A percentile compares a stretch with the other conserved stretches of the same genome.
phyloP scores from a whole-genome alignment of 1,140 invertebrate genomes.

The Mylabris phalerata region DNA sequence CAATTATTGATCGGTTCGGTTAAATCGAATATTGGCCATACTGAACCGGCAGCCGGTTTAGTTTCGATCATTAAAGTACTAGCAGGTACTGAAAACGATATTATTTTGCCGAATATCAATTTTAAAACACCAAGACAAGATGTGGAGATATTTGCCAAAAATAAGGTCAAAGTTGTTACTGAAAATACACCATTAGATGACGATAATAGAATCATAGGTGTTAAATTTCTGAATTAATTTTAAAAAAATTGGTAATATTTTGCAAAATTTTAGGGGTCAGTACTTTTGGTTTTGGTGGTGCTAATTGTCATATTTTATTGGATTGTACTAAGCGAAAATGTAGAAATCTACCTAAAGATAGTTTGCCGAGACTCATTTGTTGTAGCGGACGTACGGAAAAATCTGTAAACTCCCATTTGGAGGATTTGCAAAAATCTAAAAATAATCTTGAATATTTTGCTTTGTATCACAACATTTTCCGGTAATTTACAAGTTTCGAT shows the following conservation, averaged over 20 bases:
- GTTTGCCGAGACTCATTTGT: slow-evolving; percentile 54
- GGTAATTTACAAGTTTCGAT: slow-evolving; percentile 7
- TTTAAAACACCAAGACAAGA: slow-evolving; percentile 63
- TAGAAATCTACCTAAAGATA: slow-evolving; percentile 47
- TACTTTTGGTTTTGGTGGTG: slow-evolving; percentile 59
- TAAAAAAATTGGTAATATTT: no score
- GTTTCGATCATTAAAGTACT: slow-evolving; percentile 77
- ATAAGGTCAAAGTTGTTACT: slow-evolving; percentile 62
- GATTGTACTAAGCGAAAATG: slow-evolving; percentile 45
- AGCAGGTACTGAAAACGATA: slow-evolving; percentile 65
- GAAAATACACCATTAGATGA: slow-evolving; percentile 52
- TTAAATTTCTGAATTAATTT: slow-evolving; percentile 38
- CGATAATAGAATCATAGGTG: slow-evolving; percentile 48
- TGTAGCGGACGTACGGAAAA: slow-evolving; percentile 59
- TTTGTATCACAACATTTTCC: slow-evolving; percentile 45
- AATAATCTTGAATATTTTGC: slow-evolving; percentile 51
- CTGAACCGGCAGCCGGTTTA: slow-evolving; percentile 82
- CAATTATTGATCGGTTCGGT: slow-evolving; percentile 82
- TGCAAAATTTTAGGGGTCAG: no score
- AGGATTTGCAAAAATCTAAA: slow-evolving; percentile 51
- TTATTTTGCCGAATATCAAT: slow-evolving; percentile 76
- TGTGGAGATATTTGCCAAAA: slow-evolving; percentile 62
- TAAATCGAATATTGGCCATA: slow-evolving; percentile 91
- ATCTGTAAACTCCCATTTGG: slow-evolving; percentile 60
- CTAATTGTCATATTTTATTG: slow-evolving; percentile 62